Base-by-base conservation (phyloP, 2,888 invertebrate species). In the Creontiades dilutus region DNA sequence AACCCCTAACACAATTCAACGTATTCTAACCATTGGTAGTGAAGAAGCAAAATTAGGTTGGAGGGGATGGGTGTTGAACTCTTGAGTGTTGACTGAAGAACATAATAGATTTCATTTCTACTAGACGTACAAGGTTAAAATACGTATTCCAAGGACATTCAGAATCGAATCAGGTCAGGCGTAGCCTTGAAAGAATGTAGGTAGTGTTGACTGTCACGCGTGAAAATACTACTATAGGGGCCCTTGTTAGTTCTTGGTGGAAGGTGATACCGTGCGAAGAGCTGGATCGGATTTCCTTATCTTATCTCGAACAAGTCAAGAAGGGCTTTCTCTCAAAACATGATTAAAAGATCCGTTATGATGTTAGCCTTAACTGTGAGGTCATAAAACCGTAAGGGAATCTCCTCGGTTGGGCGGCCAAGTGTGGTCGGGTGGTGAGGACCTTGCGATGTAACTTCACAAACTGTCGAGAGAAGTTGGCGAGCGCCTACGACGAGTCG, bases 321-420 rank as follows among this genome's bases (percentile, higher is more conserved):
- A 19, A 11, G 61, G n/a, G 61, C 61, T 61, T 61, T 61, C 61
- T 61, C 61, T 61, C 61, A 61, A 61, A 61, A 61, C 61, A 61
- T 61, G 61, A 61, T 61, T 61, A 16, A 61, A 16, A 61, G 16
- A 61, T 61, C 61, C 61, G 61, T 61, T 61, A 61, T 61, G 61
- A 61, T 19, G 61, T 61, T 61, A 19, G 61, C 11, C 61, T 61
- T 61, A 61, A 61, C 61, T 61, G 61, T 61, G 61, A 19, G n/a
- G 61, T 61, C 19, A 19, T 61, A 61, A 61, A 61, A 61, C 61
- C 3, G 61, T 61, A 61, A 61, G 61, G 61, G 61, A 61, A 19
- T 61, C 61, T 61, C 61, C n/a, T 61, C 61, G 61, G 61, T 61
- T 61, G 61, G 61, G 61, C 61, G 19, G 9, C 61, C 61, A 61